A percentile compares a stretch with the other conserved stretches of the same genome.
These are phyloP conservation scores for Natator depressus DNA, from an alignment of 2,113 vertebrate species.

Conservation along the genomic window DNA sequence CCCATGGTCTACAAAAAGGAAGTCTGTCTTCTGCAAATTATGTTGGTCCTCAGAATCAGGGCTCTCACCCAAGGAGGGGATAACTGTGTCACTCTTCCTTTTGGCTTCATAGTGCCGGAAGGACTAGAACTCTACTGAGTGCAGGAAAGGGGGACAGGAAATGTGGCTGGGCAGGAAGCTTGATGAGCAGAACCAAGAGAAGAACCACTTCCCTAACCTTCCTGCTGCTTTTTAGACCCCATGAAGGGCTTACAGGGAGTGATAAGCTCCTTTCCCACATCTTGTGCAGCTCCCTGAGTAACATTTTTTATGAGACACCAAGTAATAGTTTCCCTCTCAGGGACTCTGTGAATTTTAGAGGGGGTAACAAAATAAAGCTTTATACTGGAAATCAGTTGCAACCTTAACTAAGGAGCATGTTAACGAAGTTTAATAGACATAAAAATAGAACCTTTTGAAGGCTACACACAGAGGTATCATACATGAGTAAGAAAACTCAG, in stretches of 20 bases:
- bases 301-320: neutral
- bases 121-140: constrained; percentile 30
- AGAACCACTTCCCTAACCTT: constrained; percentile 30
- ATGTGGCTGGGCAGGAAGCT: constrained; percentile 50
- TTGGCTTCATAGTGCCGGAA: constrained; percentile 43
- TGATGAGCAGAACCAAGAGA: constrained; percentile 10
- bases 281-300: neutral
- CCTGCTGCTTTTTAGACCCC: constrained; percentile 45
- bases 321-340: neutral
- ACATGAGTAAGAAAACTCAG: neutral
- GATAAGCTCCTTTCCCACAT: neutral
- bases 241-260: neutral
- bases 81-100: neutral
- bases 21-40: neutral
- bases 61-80: neutral
- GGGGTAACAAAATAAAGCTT: neutral
- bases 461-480: neutral
- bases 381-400: neutral
- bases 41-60: neutral
- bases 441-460: neutral
- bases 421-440: neutral
- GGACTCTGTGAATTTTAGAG: neutral
- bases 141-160: constrained; percentile 24
- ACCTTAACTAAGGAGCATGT: neutral
- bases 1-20: neutral